Percentiles rank a stretch among this genome's conserved stretches.
Conservation (phyloP, 2,113 vertebrate species). For the Pachycephala philippinensis region DNA sequence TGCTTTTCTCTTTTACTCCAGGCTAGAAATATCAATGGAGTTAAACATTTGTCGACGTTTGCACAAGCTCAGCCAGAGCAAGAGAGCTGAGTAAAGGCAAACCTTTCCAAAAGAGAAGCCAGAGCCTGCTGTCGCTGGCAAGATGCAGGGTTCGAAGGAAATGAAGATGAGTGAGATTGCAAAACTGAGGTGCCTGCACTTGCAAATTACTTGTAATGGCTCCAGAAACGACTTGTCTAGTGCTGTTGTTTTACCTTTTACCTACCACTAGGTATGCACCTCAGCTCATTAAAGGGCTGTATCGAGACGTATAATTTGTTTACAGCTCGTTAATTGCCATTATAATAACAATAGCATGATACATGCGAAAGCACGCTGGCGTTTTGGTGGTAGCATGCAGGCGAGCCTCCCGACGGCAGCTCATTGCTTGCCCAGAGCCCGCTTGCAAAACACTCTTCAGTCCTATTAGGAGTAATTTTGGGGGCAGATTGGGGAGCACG, state of each 20-base stretch:
- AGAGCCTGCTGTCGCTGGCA: neutral
- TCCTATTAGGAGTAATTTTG: neutral
- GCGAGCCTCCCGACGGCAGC: neutral
- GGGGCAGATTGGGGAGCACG: neutral
- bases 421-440: neutral
- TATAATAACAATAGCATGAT: neutral
- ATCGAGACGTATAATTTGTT: neutral
- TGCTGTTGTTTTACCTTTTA: slow-evolving; percentile 44
- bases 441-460: neutral
- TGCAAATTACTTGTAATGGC: neutral
- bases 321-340: neutral
- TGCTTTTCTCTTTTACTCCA: neutral
- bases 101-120: neutral
- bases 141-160: neutral
- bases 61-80: neutral
- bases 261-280: slow-evolving; percentile 18
- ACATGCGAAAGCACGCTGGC: neutral
- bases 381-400: neutral
- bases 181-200: neutral
- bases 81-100: neutral
- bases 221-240: slow-evolving; percentile 35
- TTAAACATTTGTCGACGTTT: neutral
- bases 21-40: neutral
- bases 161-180: slow-evolving; percentile 2
- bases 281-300: neutral